A percentile compares a stretch with the other conserved stretches of the same genome.
These are phyloP conservation scores for Rhinogobio ventralis DNA, from an alignment of 2,797 vertebrate genomes.

Conservation along the genomic window DNA sequence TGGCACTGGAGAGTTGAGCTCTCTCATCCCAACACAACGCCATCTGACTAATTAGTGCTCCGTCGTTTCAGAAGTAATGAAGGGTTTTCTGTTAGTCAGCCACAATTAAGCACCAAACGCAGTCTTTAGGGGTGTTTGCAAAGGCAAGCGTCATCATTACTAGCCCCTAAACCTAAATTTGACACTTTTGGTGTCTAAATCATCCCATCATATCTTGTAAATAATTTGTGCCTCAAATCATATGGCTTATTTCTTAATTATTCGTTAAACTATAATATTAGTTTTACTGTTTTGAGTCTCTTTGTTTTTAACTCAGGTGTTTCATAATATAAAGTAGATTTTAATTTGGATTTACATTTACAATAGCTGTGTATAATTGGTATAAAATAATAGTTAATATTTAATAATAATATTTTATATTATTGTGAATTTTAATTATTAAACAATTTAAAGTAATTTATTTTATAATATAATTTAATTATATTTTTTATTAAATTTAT, in stretches of 20 bases:
- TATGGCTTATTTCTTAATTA: neutral
- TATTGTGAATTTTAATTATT: neutral
- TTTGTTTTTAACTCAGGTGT: neutral
- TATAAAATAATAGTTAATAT: neutral
- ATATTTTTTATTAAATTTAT: too few relatives aligned
- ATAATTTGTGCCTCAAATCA: neutral
- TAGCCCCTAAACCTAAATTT: neutral
- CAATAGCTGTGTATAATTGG: too few relatives aligned
- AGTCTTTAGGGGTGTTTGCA: conserved; percentile 7
- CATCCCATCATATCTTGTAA: too few relatives aligned
- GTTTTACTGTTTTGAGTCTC: neutral
- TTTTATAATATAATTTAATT: neutral
- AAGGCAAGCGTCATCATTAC: neutral
- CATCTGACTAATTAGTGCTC: conserved; percentile 47
- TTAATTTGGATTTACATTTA: neutral
- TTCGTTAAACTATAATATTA: neutral
- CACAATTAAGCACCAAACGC: conserved; percentile 27
- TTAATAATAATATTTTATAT: neutral
- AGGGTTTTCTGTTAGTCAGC: conserved; percentile 31
- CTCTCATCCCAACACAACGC: neutral
- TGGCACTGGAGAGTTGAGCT: conserved; percentile 19
- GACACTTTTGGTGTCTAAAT: neutral
- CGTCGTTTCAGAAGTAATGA: conserved; percentile 39
- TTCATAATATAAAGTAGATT: neutral
- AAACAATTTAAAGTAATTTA: neutral